Conservation (phyloP, 2,888 invertebrate species). For the Volucella bombylans region DNA sequence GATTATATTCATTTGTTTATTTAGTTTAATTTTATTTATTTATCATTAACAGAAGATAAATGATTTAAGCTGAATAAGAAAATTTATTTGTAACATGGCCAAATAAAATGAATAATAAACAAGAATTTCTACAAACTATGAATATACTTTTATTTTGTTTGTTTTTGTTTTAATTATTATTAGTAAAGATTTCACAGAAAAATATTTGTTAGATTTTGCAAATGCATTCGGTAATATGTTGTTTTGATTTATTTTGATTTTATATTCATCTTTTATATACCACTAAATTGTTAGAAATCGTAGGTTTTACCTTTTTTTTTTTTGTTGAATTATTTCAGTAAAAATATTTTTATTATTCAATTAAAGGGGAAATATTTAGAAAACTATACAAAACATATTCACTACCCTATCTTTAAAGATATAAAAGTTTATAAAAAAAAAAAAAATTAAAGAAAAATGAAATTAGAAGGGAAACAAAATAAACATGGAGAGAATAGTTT, state of each 20-base stretch:
- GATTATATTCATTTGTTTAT: slow-evolving; percentile 25
- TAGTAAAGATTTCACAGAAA: slow-evolving; percentile 19
- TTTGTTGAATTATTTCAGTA: not conserved
- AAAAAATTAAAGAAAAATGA: slow-evolving; percentile 13
- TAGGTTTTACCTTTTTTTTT: slow-evolving; percentile 29
- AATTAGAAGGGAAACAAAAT: slow-evolving; percentile 25
- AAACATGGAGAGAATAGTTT: slow-evolving; percentile 37
- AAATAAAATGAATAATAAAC: slow-evolving; percentile 42
- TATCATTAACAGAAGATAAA: slow-evolving; percentile 20
- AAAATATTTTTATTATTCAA: slow-evolving; percentile 36
- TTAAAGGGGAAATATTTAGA: slow-evolving; percentile 45
- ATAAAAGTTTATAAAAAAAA: slow-evolving; percentile 13
- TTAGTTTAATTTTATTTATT: slow-evolving; percentile 11
- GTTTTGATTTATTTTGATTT: slow-evolving; percentile 43
- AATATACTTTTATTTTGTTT: no score
- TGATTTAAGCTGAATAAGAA: slow-evolving; percentile 41
- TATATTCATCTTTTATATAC: slow-evolving; percentile 20
- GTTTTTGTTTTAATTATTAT: slow-evolving; percentile 21
- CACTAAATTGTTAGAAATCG: slow-evolving; percentile 25
- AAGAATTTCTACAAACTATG: slow-evolving; percentile 28
- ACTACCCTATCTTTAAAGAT: slow-evolving; percentile 58
- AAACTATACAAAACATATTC: slow-evolving; percentile 69
- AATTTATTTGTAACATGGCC: slow-evolving; percentile 65
- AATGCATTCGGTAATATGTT: slow-evolving; percentile 14
- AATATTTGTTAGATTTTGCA: not conserved